A percentile compares a stretch with the other conserved stretches of the same genome.
phyloP scores from a whole-genome alignment of 2,797 vertebrate species.

The Oreortyx pictus region DNA sequence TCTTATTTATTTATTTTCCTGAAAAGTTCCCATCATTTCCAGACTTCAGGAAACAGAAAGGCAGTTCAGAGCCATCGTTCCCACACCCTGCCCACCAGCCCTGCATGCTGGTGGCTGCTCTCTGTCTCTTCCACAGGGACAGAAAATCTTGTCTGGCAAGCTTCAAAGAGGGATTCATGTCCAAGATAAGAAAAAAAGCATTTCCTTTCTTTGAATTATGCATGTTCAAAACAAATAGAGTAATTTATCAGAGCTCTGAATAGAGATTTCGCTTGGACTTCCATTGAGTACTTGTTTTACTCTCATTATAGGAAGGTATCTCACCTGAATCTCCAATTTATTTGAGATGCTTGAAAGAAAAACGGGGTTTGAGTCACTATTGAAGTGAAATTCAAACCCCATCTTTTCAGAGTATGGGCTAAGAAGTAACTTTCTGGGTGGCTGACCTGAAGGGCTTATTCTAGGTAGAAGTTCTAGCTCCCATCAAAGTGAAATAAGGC shows the following conservation, averaged over 20 bases:
- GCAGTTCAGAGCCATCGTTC: background rate
- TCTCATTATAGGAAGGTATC: background rate
- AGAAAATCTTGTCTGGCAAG: slow-evolving; percentile 50
- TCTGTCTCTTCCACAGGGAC: slow-evolving; percentile 25
- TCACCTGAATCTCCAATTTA: background rate
- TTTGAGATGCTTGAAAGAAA: background rate
- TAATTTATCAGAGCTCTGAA: background rate
- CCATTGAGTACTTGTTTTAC: background rate
- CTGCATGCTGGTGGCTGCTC: slow-evolving; percentile 6
- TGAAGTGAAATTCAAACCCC: background rate
- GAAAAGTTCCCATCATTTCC: background rate
- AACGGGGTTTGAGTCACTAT: background rate
- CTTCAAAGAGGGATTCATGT: slow-evolving; percentile 23
- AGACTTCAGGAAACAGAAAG: slow-evolving; percentile 1
- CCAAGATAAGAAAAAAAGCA: slow-evolving; percentile 30
- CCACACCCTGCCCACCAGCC: slow-evolving; percentile 41
- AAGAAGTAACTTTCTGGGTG: background rate
- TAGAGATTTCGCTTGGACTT: background rate
- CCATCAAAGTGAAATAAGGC: background rate
- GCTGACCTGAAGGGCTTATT: background rate
- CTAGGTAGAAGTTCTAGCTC: background rate
- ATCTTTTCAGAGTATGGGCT: background rate
- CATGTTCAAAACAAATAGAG: background rate
- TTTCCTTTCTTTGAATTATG: slow-evolving; percentile 33
- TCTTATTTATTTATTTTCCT: rapidly evolving